Evolutionary conservation across 2,113 vertebrate genomes (phyloP), one percentile per base, ranked within the genome.

Genomic region (Tautogolabrus adspersus): DNA sequence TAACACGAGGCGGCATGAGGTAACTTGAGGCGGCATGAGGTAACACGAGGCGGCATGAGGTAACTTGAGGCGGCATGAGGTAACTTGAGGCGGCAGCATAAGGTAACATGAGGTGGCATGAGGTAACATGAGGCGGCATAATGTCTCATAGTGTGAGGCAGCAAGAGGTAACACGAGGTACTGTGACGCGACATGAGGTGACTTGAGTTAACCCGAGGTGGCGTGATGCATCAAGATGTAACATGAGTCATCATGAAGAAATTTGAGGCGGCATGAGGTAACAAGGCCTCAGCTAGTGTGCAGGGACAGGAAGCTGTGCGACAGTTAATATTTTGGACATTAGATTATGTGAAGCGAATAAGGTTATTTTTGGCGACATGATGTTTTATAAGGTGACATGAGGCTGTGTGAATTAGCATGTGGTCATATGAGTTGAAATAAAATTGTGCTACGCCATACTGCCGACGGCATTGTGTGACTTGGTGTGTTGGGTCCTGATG

Each of bases 401-500:
- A 44, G 42, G 11, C 10, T 44, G 11, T 15, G 11, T 42, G 8
- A 10, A 6, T 42, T 42, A 11, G 30, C 30, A 42, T 42, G 40
- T 6, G 58, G 58, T 8, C 10, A 52, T 10, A 19, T 21, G 51
- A 52, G n/a, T 19, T 10, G 51, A 21, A 2, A 0, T 21, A 1
- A 21, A 1, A 9, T 9, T 6, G 8, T 21, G n/a, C 26, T 10
- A 1, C 26, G 15, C 13, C 22, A 23, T 38, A 22, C 10, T 11
- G 9, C 8, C 1, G 13, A 51, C 46, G 5, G 40, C 13, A 15
- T 57, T 8, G 5, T 8, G 49, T 37, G 52, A 71, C 77, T 75
- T 6, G 65, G 83, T 77, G 83, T 66, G 81, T 56, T 23, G 64
- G 69, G 44, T 72, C 64, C 38, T 19, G 74, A 22, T 72, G 85